Conservation (phyloP, 2,797 vertebrate genomes). For the Salmo trutta region DNA sequence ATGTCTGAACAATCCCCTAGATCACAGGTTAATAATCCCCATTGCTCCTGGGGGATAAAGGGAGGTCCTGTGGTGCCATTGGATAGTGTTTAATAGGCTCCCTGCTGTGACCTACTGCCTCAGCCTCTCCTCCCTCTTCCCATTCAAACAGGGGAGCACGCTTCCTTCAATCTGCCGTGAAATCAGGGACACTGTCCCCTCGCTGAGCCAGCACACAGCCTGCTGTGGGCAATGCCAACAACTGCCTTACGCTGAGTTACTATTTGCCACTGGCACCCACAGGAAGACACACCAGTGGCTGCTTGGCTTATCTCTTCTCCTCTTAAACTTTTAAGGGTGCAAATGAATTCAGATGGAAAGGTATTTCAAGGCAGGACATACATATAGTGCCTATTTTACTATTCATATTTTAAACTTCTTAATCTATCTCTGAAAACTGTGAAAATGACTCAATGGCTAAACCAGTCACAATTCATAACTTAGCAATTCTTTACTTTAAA, state of each 20-base stretch:
- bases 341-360: not conserved
- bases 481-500: too few species aligned
- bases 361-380: too few species aligned
- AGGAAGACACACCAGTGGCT: not conserved
- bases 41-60: not conserved
- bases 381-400: too few species aligned
- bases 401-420: too few species aligned
- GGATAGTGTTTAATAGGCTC: constrained; percentile 54
- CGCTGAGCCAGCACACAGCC: constrained; percentile 6
- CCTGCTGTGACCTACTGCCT: constrained; percentile 29
- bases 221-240: not conserved
- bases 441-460: too few species aligned
- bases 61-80: constrained; percentile 37
- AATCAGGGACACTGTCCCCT: constrained; percentile 22
- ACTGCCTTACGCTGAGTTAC: not conserved
- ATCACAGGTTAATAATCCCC: not conserved
- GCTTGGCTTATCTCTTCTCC: not conserved
- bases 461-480: too few species aligned
- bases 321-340: not conserved
- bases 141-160: constrained; percentile 8
- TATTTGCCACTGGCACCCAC: not conserved
- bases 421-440: too few species aligned
- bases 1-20: not conserved
- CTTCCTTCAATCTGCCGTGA: constrained; percentile 19
- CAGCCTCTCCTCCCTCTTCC: constrained; percentile 28